These are phyloP conservation scores for Kuschelorhynchus macadamiae DNA, from an alignment of 2,888 invertebrate genomes.

Conservation along the genomic window DNA sequence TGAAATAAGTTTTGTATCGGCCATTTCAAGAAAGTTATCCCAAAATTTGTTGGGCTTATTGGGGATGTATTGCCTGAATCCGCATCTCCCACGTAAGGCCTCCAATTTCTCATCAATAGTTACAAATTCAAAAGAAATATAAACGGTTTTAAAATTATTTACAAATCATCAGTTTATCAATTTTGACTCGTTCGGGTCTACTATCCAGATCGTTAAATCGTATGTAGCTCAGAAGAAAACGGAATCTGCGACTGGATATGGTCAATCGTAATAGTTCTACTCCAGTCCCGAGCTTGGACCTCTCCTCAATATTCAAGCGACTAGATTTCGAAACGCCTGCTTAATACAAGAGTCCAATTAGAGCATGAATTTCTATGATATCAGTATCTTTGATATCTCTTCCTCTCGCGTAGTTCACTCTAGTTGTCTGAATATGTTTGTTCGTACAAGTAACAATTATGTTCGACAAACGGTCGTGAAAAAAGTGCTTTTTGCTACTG, in stretches of 20 bases:
- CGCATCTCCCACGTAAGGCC: constrained; percentile 55
- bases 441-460: too few relatives aligned
- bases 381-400: too few relatives aligned
- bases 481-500: too few relatives aligned
- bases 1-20: constrained; percentile 53
- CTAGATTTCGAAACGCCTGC: constrained; percentile 1
- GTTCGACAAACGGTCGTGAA: too few relatives aligned
- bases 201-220: constrained; percentile 14
- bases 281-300: constrained; percentile 2
- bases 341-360: too few relatives aligned
- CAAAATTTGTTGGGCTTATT: constrained; percentile 57
- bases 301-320: constrained; percentile 5
- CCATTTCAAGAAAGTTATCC: constrained; percentile 53
- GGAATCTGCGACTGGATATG: constrained; percentile 10
- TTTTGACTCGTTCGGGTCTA: background rate
- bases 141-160: constrained; percentile 1
- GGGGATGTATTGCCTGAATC: constrained; percentile 57
- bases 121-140: too few relatives aligned
- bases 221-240: constrained; percentile 16
- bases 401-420: too few relatives aligned
- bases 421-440: too few relatives aligned
- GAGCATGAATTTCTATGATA: too few relatives aligned
- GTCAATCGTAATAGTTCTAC: constrained; percentile 15
- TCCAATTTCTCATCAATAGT: constrained; percentile 31
- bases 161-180: constrained; percentile 7